Conservation (phyloP, 2,797 vertebrate species). For the Philypnodon macrostomus region DNA sequence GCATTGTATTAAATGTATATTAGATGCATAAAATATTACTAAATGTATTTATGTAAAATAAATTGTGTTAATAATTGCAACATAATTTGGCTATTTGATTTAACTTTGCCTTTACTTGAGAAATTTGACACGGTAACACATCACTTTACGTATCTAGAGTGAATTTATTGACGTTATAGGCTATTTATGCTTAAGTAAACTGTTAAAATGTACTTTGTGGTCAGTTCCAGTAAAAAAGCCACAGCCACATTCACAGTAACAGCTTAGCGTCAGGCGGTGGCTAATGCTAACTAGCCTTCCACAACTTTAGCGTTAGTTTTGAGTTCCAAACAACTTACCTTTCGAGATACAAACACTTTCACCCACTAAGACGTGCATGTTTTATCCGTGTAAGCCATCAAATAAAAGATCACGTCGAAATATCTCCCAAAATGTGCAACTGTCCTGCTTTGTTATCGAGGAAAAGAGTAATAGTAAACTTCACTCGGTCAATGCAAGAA, state of each 20-base stretch:
- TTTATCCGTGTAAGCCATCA: not conserved
- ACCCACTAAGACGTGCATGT: slow-evolving; percentile 20
- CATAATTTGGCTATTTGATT: no score
- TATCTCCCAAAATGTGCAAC: not conserved
- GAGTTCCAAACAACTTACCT: slow-evolving; percentile 49
- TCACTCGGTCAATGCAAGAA: slow-evolving; percentile 24
- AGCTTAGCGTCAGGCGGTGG: slow-evolving; percentile 33
- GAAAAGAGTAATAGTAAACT: slow-evolving; percentile 47
- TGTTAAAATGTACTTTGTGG: slow-evolving; percentile 1
- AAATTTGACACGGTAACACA: not conserved
- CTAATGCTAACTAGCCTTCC: slow-evolving; percentile 57
- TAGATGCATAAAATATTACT: no score
- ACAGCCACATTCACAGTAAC: slow-evolving; percentile 9
- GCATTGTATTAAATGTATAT: no score
- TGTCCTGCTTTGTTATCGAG: slow-evolving; percentile 48
- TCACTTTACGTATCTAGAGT: no score
- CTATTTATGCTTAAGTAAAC: not conserved
- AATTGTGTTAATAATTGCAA: no score
- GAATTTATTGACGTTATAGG: not conserved
- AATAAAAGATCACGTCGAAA: slow-evolving; percentile 45
- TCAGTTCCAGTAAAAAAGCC: slow-evolving; percentile 52
- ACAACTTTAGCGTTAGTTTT: slow-evolving; percentile 20
- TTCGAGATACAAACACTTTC: slow-evolving; percentile 24
- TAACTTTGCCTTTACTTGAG: not conserved
- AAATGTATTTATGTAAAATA: no score